A percentile compares a stretch with the other conserved stretches of the same genome.
These are phyloP conservation scores for Tribolium freemani DNA, from an alignment of 2,888 invertebrate genomes.

Conservation along the genomic window DNA sequence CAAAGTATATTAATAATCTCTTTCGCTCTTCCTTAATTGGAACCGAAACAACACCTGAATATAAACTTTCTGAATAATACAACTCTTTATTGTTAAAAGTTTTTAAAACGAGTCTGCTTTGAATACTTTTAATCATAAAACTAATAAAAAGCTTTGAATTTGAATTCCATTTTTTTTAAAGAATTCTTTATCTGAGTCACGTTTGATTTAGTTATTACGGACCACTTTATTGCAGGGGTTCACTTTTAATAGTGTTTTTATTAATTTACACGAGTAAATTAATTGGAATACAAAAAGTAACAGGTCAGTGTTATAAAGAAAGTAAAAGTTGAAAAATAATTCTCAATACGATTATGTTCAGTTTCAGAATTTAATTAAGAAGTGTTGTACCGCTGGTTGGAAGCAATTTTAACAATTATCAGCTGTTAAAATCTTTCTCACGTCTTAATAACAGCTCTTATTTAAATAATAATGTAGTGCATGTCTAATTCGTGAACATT, in stretches of 20 bases:
- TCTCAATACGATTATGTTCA: too few species aligned
- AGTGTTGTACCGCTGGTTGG: background rate
- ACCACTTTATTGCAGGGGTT: too few species aligned
- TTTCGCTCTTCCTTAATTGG: background rate
- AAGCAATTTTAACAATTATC: background rate
- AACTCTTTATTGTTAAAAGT: background rate
- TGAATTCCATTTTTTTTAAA: too few species aligned
- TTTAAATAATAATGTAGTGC: constrained; percentile 1
- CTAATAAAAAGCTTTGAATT: too few species aligned
- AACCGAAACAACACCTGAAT: background rate
- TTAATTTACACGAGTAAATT: too few species aligned
- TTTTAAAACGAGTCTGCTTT: background rate
- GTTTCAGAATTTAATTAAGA: too few species aligned
- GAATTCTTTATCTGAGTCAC: too few species aligned
- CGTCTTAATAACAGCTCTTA: background rate
- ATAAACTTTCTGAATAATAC: background rate
- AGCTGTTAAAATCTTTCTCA: constrained; percentile 1
- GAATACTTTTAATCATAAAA: background rate
- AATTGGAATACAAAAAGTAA: too few species aligned
- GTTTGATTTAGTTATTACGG: too few species aligned
- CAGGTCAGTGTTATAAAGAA: too few species aligned
- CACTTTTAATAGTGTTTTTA: too few species aligned
- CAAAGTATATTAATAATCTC: background rate
- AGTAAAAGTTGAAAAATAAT: too few species aligned
- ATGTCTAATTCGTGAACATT: background rate